Evolutionary conservation across 53 echinoderm and acorn worm genomes (phyloP).

Genomic region (Luidia sarsii): DNA sequence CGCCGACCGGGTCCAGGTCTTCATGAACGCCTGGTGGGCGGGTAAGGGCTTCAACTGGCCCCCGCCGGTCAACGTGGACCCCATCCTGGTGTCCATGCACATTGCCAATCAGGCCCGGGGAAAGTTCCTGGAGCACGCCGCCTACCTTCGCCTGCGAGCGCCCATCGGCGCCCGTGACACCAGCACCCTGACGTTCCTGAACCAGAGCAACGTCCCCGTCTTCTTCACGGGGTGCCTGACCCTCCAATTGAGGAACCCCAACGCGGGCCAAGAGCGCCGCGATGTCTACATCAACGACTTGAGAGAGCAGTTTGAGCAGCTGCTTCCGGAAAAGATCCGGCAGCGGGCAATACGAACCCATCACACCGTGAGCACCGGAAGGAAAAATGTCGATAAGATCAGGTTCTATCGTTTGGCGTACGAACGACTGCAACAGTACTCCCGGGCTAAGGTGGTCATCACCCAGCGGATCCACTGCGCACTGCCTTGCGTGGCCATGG

Average conservation of each 20-base stretch:
- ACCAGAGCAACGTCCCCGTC: not conserved
- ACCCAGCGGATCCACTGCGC: conserved; percentile 18
- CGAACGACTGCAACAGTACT: not conserved
- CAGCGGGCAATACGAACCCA: not conserved
- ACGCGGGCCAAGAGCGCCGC: not conserved
- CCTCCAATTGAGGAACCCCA: not conserved
- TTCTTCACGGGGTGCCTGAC: conserved; percentile 24
- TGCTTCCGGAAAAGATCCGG: not conserved
- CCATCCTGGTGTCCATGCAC: conserved; percentile 19
- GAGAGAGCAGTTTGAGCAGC: not conserved
- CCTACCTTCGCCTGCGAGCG: not conserved
- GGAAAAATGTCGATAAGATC: no score
- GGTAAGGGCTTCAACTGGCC: not conserved
- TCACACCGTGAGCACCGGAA: no score
- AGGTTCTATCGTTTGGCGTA: not conserved
- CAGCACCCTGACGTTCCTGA: not conserved
- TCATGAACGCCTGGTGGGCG: conserved; percentile 25
- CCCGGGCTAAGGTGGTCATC: not conserved
- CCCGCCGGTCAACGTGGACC: conserved; percentile 1
- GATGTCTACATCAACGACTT: not conserved
- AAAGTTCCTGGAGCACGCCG: not conserved
- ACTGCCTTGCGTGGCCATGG: conserved; percentile 23
- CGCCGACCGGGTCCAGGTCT: not conserved
- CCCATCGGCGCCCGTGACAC: conserved; percentile 13
- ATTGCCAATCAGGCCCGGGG: not conserved